Evolutionary conservation across 1,140 invertebrate genomes (phyloP), one percentile per base, ranked within the genome.

Genomic region (silkworm (Bombyx mori)): DNA sequence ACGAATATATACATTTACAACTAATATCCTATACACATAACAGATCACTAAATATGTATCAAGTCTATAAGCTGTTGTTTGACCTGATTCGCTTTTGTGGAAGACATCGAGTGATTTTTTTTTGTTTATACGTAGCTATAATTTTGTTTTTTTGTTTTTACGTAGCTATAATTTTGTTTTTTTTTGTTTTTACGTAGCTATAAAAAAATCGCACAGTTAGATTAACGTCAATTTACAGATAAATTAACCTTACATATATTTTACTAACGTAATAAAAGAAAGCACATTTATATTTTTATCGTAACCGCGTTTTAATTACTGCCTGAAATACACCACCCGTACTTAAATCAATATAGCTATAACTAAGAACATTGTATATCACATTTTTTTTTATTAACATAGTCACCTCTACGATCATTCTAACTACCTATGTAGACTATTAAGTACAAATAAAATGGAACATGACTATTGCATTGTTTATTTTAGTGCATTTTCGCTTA

Each of bases 391-490:
- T 70, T 68, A 69, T 72, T 75, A 71, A 67, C 75, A 63, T 69
- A 67, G 67, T 67, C 56, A 69, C 62, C 67, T 62, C 63, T 61
- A 66, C 54, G 58, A 64, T 57, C 42, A 56, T 35, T 61, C 54
- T 54, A 60, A 63, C 64, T 66, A 67, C 58, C 66, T 35, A 35
- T 59, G 60, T 73, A 67, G 65, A 71, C 56, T 56, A 72, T 82
- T 86, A 86, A 86, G 82, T 84, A 86, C 82, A 78, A 71, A 73
- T 60, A 64, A 18, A 71, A 57, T 73, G 74, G 68, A 76, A 72
- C 68, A 65, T 73, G 63, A 69, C 78, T 79, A 71, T 78, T 78
- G 71, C 67, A 66, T 75, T 61, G 46, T 57, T n/a, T 65, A 49
- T 78, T 69, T 69, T 56, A 73, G 70, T 61, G 68, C 61, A 59